Evolutionary conservation across 2,797 vertebrate species (phyloP).

Genomic region (Clarias platycephalus): DNA sequence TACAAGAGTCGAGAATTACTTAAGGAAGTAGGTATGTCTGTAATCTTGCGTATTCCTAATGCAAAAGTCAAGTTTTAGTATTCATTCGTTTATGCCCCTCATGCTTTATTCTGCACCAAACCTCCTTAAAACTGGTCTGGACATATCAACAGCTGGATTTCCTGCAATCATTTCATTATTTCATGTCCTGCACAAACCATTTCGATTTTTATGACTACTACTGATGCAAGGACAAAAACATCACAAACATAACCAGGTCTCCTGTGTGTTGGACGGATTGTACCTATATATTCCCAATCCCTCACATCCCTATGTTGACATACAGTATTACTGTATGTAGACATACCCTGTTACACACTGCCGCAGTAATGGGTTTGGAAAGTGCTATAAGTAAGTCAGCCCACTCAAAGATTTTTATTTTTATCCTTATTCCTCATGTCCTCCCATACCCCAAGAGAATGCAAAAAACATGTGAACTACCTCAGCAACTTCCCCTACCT

Average conservation of each 20-base stretch:
- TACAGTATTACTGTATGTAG: background rate
- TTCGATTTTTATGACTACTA: background rate
- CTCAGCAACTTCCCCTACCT: conserved; percentile 21
- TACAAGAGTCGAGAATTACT: too few relatives aligned
- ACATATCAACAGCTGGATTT: too few relatives aligned
- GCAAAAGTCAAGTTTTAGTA: too few relatives aligned
- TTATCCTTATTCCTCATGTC: background rate
- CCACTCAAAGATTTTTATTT: background rate
- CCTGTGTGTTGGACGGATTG: background rate
- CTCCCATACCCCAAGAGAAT: background rate
- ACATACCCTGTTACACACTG: background rate
- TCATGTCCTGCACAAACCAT: background rate
- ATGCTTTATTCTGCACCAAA: too few relatives aligned
- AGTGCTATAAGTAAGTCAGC: conserved; percentile 13
- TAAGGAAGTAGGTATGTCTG: too few relatives aligned
- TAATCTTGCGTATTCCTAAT: too few relatives aligned
- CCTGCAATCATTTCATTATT: background rate
- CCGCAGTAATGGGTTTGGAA: background rate
- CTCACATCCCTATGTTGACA: too few relatives aligned
- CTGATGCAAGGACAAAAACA: background rate
- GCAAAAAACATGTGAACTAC: conserved; percentile 10
- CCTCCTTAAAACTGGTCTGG: too few relatives aligned
- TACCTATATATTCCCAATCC: background rate
- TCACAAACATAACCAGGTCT: background rate
- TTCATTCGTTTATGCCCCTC: too few relatives aligned